These are phyloP conservation scores for Geopemphigus sp. DNA, from an alignment of 1,140 invertebrate species.

Conservation along the genomic window DNA sequence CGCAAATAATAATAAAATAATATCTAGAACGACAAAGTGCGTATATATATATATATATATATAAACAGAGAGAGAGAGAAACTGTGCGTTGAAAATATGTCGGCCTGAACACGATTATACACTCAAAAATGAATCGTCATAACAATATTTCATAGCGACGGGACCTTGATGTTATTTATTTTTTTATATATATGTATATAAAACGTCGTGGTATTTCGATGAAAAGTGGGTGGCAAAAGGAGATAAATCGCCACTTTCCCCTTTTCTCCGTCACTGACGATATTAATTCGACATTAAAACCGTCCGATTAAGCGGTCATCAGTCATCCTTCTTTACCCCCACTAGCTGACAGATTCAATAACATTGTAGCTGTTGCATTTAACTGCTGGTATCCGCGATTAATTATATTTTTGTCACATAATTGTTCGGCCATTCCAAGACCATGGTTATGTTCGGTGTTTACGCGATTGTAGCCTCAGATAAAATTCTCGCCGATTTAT, in stretches of 20 bases:
- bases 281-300: slow-evolving; percentile 16
- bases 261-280: not conserved
- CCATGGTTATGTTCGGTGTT: not conserved
- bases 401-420: slow-evolving; percentile 26
- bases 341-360: slow-evolving; percentile 9
- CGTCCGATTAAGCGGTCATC: slow-evolving; percentile 27
- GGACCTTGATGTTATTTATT: slow-evolving; percentile 16
- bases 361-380: not conserved
- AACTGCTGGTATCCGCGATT: slow-evolving; percentile 22
- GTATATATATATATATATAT: too few relatives aligned
- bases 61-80: too few relatives aligned
- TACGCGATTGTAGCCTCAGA: not conserved
- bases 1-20: not conserved
- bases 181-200: too few relatives aligned
- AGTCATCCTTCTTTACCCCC: slow-evolving; percentile 6
- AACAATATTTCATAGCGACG: slow-evolving; percentile 8
- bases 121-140: slow-evolving; percentile 27
- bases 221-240: not conserved
- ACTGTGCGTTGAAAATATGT: not conserved
- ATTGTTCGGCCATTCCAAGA: not conserved
- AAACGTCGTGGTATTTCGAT: not conserved
- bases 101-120: slow-evolving; percentile 23
- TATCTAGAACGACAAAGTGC: too few relatives aligned
- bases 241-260: slow-evolving; percentile 7
- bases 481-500: not conserved